Evolutionary conservation across 1,140 invertebrate species (phyloP), one percentile per base, ranked within the genome.

Genomic region (Drosophila kikkawai): DNA sequence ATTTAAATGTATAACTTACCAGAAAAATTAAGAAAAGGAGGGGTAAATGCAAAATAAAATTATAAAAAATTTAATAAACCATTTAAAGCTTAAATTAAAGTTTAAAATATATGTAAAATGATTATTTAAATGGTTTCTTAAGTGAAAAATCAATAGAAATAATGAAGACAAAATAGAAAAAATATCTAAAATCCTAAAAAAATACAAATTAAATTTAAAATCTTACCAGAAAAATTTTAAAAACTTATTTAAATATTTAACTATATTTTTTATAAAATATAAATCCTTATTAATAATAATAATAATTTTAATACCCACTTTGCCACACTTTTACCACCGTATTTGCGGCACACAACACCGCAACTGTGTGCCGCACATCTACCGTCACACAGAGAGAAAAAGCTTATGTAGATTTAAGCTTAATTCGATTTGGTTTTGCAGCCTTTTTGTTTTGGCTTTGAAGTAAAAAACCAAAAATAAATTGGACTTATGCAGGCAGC

Each of bases 361-460:
- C 45, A 34, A 34, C 32, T 47, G 34, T 47, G 34, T 47, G 45
- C 48, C 71, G 79, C 73, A 80, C 81, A 74, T 60, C 57, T 32
- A 74, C 39, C 47, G 44, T 9, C 73, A 79, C 75, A 79, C 60
- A 73, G 76, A 79, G 60, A 87, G 84, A 88, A 84, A 84, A 88
- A 87, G 84, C 84, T 87, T 87, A 87, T 87, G 84, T 84, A 87
- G 84, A 87, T 87, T 87, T 87, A 61, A 76, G 80, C 85, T 88
- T 87, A 87, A 88, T 87, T 87, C 84, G 84, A 87, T 87, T 87
- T 88, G 80, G 77, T 83, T 87, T 88, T 80, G 76, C 80, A 83
- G 76, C 48, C 64, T 69, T 56, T 78, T 77, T 69, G 63, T 75
- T 65, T 76, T 76, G 55, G 53, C 73, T 69, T 83, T 88, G 67